A percentile compares a stretch with the other conserved stretches of the same genome.
These are phyloP conservation scores for Chionodraco myersi DNA, from an alignment of 2,113 vertebrate species.

Conservation along the genomic window DNA sequence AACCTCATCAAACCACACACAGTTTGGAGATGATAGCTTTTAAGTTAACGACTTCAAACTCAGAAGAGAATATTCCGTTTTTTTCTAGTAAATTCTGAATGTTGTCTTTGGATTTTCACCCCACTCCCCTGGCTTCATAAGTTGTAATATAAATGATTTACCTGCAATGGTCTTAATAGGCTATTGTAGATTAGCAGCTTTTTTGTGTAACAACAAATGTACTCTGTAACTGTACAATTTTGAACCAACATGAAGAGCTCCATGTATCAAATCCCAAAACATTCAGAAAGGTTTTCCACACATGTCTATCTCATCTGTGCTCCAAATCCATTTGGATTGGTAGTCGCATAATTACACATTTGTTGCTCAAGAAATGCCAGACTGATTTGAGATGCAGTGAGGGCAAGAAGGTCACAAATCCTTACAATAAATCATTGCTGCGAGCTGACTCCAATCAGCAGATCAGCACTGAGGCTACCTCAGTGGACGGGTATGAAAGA, in stretches of 20 bases:
- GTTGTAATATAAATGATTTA: too few species aligned
- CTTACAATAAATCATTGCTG: background rate
- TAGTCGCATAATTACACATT: background rate
- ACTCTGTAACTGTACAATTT: background rate
- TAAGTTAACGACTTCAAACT: too few species aligned
- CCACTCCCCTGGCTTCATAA: too few species aligned
- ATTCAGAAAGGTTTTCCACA: background rate
- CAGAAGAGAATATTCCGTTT: too few species aligned
- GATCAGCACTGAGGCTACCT: constrained; percentile 17
- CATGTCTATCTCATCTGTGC: background rate
- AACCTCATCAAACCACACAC: too few species aligned
- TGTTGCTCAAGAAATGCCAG: background rate
- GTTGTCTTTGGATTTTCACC: too few species aligned
- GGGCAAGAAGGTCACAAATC: constrained; percentile 13
- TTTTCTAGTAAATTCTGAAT: too few species aligned
- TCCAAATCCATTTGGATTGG: background rate
- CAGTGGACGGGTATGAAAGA: constrained; percentile 20
- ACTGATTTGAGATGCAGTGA: background rate
- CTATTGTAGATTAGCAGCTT: too few species aligned
- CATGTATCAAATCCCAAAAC: background rate
- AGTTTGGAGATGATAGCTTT: too few species aligned
- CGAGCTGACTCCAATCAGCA: background rate
- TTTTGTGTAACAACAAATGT: too few species aligned
- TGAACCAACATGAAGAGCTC: background rate
- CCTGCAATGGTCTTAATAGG: too few species aligned